A percentile compares a stretch with the other conserved stretches of the same genome.
These are phyloP conservation scores for Gnathonemus echidnorhynchus DNA, from an alignment of 2,113 vertebrate genomes.

Conservation along the genomic window DNA sequence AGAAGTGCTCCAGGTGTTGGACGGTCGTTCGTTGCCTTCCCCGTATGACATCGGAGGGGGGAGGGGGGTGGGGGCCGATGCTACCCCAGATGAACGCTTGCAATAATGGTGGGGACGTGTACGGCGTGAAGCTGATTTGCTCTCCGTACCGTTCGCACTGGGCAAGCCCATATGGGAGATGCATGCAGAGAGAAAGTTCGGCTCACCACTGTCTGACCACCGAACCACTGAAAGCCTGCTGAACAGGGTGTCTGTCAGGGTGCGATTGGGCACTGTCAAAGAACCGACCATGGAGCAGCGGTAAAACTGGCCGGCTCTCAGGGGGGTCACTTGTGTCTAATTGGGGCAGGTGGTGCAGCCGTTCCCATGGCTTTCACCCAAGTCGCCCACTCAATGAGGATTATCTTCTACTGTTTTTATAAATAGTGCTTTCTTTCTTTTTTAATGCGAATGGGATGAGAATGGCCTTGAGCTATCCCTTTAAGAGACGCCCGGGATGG, in stretches of 20 bases:
- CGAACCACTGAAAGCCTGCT: background rate
- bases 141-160: background rate
- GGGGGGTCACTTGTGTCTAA: conserved; percentile 34
- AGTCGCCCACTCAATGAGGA: background rate
- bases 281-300: conserved; percentile 41
- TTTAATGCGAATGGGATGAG: background rate
- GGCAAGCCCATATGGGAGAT: background rate
- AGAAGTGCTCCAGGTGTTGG: background rate
- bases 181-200: conserved; percentile 13
- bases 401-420: background rate
- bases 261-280: conserved; percentile 45
- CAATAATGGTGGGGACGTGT: background rate
- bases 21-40: background rate
- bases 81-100: background rate
- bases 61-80: conserved; percentile 35
- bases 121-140: background rate
- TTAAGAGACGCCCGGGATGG: background rate
- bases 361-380: background rate
- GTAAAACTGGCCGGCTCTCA: conserved; percentile 39
- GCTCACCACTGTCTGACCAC: background rate
- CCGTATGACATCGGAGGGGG: conserved; percentile 33
- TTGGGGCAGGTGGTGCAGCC: conserved; percentile 40
- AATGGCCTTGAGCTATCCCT: background rate
- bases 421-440: background rate
- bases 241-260: conserved; percentile 44